These are phyloP conservation scores for Lepisosteus osseus DNA, from an alignment of 2,113 vertebrate genomes.

Conservation along the genomic window DNA sequence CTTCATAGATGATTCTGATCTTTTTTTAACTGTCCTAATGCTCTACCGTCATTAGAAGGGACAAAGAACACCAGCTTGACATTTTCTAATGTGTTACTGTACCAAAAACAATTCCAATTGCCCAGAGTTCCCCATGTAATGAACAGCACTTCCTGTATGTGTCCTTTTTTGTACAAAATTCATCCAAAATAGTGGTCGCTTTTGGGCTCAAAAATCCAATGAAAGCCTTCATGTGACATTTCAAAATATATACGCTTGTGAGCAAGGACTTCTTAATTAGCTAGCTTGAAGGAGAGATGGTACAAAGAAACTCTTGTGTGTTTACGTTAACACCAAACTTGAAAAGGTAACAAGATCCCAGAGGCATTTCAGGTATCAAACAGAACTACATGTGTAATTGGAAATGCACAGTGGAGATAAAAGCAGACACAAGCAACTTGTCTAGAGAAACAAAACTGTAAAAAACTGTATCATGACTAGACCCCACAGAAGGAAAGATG, in stretches of 20 bases:
- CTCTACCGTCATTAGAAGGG: background rate
- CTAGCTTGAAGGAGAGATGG: background rate
- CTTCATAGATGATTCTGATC: background rate
- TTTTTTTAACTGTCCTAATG: background rate
- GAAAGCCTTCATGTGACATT: background rate
- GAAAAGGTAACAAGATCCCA: constrained; percentile 1
- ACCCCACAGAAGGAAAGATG: background rate
- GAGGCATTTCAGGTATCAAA: background rate
- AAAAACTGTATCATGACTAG: background rate
- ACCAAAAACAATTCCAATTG: background rate
- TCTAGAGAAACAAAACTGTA: background rate
- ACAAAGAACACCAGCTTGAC: background rate
- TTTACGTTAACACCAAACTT: background rate
- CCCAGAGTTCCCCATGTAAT: background rate
- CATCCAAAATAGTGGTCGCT: background rate
- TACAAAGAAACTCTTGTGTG: background rate
- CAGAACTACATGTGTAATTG: background rate
- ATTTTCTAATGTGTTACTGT: background rate
- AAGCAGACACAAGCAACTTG: background rate
- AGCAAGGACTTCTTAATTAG: background rate
- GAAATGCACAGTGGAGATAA: background rate
- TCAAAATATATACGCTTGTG: background rate
- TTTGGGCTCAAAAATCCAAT: background rate
- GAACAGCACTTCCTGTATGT: background rate
- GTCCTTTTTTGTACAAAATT: background rate